phyloP scores from a whole-genome alignment of 2,797 vertebrate genomes.

The Pogonophryne albipinna region DNA sequence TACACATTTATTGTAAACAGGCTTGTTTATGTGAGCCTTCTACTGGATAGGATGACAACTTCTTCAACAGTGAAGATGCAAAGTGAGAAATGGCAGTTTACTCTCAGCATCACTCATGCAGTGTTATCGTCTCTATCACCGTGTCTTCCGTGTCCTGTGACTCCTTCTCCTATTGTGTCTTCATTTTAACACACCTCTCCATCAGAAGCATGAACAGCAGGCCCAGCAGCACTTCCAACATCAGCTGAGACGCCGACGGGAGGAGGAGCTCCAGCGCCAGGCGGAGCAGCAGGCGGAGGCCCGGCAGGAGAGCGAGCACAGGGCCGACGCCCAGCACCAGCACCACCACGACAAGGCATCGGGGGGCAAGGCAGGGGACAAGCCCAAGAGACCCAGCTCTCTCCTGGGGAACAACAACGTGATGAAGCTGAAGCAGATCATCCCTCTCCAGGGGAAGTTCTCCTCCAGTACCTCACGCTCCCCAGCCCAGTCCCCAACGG shows the following conservation, averaged over 20 bases:
- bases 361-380: constrained; percentile 80
- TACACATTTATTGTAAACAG: constrained; percentile 13
- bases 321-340: constrained; percentile 82
- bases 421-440: constrained; percentile 95
- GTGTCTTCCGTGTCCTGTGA: not conserved
- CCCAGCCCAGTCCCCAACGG: constrained; percentile 88
- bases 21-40: not conserved
- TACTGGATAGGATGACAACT: not conserved
- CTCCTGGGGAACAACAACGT: constrained; percentile 94
- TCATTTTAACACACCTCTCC: not conserved
- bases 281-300: constrained; percentile 91
- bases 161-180: not conserved
- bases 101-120: too few species aligned
- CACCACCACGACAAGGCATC: constrained; percentile 86
- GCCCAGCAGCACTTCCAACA: constrained; percentile 94
- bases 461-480: constrained; percentile 85
- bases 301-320: constrained; percentile 86
- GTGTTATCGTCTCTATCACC: not conserved
- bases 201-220: constrained; percentile 92
- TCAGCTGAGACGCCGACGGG: constrained; percentile 90
- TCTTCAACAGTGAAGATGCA: not conserved
- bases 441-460: constrained; percentile 93
- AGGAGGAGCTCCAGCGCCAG: constrained; percentile 92
- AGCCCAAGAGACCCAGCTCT: constrained; percentile 92
- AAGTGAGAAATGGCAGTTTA: not conserved